Percentiles rank a stretch among this genome's conserved stretches.
Evolutionary conservation across 2,113 vertebrate genomes (phyloP).

Genomic region (Pagrus major): DNA sequence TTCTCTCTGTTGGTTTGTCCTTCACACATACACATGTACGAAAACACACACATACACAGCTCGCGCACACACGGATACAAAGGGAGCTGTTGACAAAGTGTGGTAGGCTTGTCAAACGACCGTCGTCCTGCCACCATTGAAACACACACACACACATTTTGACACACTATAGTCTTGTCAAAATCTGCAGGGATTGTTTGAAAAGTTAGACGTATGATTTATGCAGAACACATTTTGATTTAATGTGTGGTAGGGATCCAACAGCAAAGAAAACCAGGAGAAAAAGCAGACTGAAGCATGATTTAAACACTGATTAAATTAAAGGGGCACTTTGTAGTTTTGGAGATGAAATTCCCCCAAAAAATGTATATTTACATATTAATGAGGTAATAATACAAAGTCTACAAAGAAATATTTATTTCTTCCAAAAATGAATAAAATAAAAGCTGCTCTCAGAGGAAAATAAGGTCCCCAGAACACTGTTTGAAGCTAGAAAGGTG

Average conservation of each 20-base stretch:
- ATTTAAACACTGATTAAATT: not conserved
- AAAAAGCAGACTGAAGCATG: not conserved
- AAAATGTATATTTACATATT: too few species aligned
- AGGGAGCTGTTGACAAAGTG: constrained; percentile 69
- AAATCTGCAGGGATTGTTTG: constrained; percentile 19
- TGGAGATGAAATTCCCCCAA: too few species aligned
- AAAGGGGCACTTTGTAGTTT: too few species aligned
- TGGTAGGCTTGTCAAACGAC: constrained; percentile 48
- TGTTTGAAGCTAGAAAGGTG: too few species aligned
- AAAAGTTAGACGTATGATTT: not conserved
- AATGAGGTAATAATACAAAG: too few species aligned
- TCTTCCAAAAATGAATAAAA: too few species aligned
- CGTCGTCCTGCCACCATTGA: constrained; percentile 18
- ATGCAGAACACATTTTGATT: constrained; percentile 4
- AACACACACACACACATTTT: constrained; percentile 35
- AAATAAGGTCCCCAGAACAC: too few species aligned
- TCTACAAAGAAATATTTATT: too few species aligned
- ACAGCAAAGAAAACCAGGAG: not conserved
- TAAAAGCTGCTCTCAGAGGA: too few species aligned
- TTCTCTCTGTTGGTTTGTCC: constrained; percentile 67
- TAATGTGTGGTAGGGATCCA: not conserved
- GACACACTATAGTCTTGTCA: constrained; percentile 24
- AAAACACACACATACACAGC: constrained; percentile 56
- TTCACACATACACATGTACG: constrained; percentile 69
- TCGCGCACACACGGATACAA: constrained; percentile 58